Base-by-base conservation (phyloP, 2,888 invertebrate genomes). In the Pharmacophagus antenor region DNA sequence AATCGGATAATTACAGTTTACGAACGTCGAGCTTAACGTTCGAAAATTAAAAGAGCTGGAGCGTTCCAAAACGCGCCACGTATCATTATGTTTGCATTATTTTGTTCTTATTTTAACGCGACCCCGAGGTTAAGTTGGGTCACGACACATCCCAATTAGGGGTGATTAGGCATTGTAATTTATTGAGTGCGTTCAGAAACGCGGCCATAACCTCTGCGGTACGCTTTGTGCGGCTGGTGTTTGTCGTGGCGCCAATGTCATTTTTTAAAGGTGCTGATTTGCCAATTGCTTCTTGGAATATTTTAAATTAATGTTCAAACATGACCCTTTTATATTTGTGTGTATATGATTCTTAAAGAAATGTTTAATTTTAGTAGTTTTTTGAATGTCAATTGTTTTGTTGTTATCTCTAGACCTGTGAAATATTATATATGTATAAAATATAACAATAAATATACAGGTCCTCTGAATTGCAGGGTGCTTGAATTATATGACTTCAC, bases 61-160 rank as follows among this genome's bases (percentile, higher is more conserved):
- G 61, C 75, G 74, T 73, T 79, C 75, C 71, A 63, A 72, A 74
- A 76, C 77, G 72, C 67, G 67, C 76, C 80, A 82, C 81, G 84
- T 88, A 89, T 88, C 85, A 89, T 88, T 88, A 88, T 88, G 83
- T 88, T 85, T 82, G 85, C 80, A 84, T 85, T 86, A 82, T 83
- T 86, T 86, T 85, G 80, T 85, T 84, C 77, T 82, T 85, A 76
- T 84, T 82, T 73, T 72, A 69, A 71, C 71, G 72, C 77, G 84
- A 83, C 80, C n/a, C 84, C 78, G 73, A 85, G 89, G 89, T 89
- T 89, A 88, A 85, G 85, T 72, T 80, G 89, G 89, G 89, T 90
- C 89, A 88, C 87, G 86, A 84, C 85, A 82, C 82, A 77, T 80
- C 82, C 89, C 89, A 90, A 89, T 90, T 89, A 90, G 79, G 80